phyloP scores from a whole-genome alignment of 2,797 vertebrate species.

The Picus viridis region DNA sequence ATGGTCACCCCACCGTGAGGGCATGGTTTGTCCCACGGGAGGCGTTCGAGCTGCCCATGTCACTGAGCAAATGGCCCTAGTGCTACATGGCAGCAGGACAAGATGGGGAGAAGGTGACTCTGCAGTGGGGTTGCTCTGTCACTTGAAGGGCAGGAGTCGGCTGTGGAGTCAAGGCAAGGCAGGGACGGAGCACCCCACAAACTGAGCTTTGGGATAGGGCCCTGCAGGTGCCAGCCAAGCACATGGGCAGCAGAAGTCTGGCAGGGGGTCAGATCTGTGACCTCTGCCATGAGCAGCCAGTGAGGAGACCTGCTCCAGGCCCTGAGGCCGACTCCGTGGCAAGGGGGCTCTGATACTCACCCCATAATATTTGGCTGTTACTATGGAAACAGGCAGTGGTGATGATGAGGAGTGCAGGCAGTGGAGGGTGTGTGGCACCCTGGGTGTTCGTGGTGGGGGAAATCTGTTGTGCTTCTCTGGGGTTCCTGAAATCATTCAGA shows the following conservation, averaged over 20 bases:
- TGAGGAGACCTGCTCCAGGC: not conserved
- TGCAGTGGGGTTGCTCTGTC: accelerated
- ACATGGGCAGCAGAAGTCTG: accelerated
- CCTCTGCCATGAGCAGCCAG: accelerated
- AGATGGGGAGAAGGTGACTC: not conserved
- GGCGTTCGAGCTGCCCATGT: not conserved
- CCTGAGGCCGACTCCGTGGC: accelerated
- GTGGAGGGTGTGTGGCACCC: accelerated
- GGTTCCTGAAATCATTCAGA: not conserved
- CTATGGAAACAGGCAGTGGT: not conserved
- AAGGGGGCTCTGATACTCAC: too few relatives aligned
- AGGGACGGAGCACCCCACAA: accelerated
- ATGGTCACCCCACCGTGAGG: not conserved
- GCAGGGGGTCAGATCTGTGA: not conserved
- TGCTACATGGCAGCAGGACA: accelerated
- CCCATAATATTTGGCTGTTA: not conserved
- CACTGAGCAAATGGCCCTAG: not conserved
- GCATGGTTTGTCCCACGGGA: not conserved
- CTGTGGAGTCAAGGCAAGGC: not conserved
- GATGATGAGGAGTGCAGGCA: not conserved
- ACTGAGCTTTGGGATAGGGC: not conserved
- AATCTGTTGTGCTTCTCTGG: not conserved
- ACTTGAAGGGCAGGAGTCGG: not conserved
- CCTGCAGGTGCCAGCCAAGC: not conserved
- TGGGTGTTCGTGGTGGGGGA: not conserved